Base-by-base conservation (phyloP, 2,888 invertebrate genomes). In the Noctua janthina region DNA sequence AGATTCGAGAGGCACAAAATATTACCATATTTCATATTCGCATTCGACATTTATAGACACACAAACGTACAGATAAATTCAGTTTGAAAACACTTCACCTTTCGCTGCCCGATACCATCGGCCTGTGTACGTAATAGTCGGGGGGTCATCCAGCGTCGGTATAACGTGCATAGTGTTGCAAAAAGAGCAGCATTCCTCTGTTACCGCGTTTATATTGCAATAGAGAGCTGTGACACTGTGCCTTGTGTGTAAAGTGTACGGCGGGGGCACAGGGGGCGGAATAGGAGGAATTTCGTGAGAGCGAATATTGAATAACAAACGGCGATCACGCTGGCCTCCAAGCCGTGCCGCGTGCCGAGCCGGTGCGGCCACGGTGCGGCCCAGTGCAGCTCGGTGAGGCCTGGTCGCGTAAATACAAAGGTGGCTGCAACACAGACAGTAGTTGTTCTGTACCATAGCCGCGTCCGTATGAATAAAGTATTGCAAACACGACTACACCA, bases 231-330 rank as follows among this genome's bases (percentile, higher is more conserved):
- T 29, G 39, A 39, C 66, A 71, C 59, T 71, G 23, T 78, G 73
- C 59, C 71, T 46, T 74, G 39, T 74, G 73, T 73, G 23, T 66
- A 20, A 62, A 62, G 70, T 76, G 64, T 23, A 59, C 39, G 15
- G 64, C 35, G 43, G 11, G 43, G 39, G 15, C 7, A 13, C 43
- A 64, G 68, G 7, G n/a, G 23, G 20, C 39, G 15, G 1, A n/a
- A 6, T 0, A 54, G 8, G 39, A 20, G 67, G 17, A 62, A 72
- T 66, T 70, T 59, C 29, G 8, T 81, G 64, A 29, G 29, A 68
- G 64, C 66, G 77, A 81, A 74, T 73, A 75, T 81, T 81, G 72
- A 81, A 84, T 67, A 73, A 73, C 68, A 77, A 84, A 69, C 72
- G 72, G 64, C 49, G 35, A n/a, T 54, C 54, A 54, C 69, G 56